phyloP scores from a whole-genome alignment of 2,797 vertebrate genomes.

The Melanotaenia parkinsoni region DNA sequence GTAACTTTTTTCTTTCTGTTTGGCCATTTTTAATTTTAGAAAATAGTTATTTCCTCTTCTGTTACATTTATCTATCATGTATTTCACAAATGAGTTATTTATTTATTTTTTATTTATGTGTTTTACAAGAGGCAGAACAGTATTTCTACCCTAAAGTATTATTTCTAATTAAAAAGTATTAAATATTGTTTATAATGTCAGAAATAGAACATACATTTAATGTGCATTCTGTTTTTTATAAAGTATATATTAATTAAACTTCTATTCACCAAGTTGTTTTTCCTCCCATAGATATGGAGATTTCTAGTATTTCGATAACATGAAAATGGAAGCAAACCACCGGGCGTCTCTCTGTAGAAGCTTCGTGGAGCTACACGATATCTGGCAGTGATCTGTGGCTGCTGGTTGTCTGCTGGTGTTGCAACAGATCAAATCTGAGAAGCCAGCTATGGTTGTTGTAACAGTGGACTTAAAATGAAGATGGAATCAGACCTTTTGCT shows the following conservation, averaged over 20 bases:
- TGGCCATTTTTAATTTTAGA: neutral
- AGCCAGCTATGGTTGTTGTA: neutral
- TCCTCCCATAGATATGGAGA: conserved; percentile 65
- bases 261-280: conserved; percentile 3
- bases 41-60: neutral
- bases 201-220: too few species aligned
- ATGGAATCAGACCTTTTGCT: neutral
- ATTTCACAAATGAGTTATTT: neutral
- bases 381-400: conserved; percentile 9
- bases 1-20: neutral
- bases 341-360: neutral
- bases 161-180: too few species aligned
- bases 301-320: conserved; percentile 58
- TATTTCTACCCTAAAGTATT: neutral
- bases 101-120: neutral
- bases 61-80: neutral
- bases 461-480: conserved; percentile 18
- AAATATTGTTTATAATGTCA: too few species aligned
- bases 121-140: neutral
- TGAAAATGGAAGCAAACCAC: neutral
- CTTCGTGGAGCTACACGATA: neutral
- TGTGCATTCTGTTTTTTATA: neutral
- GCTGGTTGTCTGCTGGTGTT: conserved; percentile 5
- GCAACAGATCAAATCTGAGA: neutral
- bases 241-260: too few species aligned